Percentiles rank a stretch among this genome's conserved stretches.
Conservation (phyloP, 2,113 vertebrate genomes). For the Saimiri boliviensis region DNA sequence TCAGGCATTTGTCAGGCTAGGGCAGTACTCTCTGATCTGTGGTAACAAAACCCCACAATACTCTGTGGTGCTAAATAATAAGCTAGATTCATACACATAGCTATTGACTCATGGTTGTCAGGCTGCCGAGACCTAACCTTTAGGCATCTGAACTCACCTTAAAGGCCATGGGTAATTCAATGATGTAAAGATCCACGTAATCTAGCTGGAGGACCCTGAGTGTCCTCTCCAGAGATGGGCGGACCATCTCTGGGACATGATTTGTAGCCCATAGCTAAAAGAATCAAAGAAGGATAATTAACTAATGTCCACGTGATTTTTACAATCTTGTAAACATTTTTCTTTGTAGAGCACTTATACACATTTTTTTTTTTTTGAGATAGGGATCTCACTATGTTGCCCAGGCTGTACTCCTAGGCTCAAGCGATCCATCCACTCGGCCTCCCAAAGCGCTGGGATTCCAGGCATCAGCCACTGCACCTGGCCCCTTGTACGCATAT, state of each 20-base stretch:
- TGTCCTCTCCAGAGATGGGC: conserved; percentile 90
- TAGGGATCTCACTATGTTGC: background rate
- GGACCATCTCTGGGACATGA: conserved; percentile 90
- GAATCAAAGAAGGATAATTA: conserved; percentile 20
- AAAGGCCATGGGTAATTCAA: conserved; percentile 96
- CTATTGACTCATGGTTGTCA: background rate
- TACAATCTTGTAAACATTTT: background rate
- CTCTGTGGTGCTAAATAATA: background rate
- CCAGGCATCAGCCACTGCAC: background rate
- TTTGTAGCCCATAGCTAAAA: conserved; percentile 94
- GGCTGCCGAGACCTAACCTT: background rate
- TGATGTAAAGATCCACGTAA: conserved; percentile 96
- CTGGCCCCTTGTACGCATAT: too few species aligned
- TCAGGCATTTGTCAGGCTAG: background rate
- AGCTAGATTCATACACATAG: background rate
- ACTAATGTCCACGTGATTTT: background rate
- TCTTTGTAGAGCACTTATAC: background rate
- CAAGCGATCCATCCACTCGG: background rate
- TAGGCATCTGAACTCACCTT: conserved; percentile 85
- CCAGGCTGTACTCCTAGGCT: background rate
- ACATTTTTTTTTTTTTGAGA: background rate
- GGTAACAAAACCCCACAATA: background rate
- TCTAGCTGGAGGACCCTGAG: conserved; percentile 89
- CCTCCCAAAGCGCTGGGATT: background rate
- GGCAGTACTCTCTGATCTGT: background rate